Evolutionary conservation across 2,888 invertebrate genomes (phyloP), one percentile per base, ranked within the genome.

Genomic region (Eilema griseolum): DNA sequence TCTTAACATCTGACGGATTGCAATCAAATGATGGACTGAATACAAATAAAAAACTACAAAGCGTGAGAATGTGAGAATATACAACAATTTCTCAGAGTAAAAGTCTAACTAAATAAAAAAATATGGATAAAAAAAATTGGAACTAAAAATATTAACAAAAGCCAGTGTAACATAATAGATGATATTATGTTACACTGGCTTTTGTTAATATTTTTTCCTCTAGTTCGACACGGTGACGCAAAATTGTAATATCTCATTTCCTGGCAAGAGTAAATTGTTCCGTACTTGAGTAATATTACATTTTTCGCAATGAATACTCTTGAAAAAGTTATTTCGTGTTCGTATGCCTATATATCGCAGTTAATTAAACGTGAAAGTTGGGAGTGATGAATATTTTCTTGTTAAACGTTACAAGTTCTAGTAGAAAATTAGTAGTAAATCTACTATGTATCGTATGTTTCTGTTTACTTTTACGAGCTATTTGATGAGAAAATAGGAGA

Each of bases 311-410:
- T 14, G 57, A 52, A n/a, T 52, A n/a, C 52, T 62, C 62, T 10
- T 26, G 26, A 12, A 16, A 62, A 62, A 62, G 37, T 46, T 37
- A 62, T 62, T 62, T 62, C 41, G 26, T 62, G 26, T 62, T 26
- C 59, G 59, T 52, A n/a, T 28, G 5, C 33, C 33, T 33, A 41
- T 41, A 41, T 23, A 24, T 59, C 20, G 20, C 26, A 62, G 41
- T 41, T 62, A 41, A 62, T 62, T 62, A 62, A 26, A 41, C 16
- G 37, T 46, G 2, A n/a, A n/a, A n/a, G n/a, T 52, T 52, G 52
- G 52, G n/a, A 52, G n/a, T n/a, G n/a, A n/a, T 52, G n/a, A n/a
- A 52, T 46, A 46, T 46, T 20, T 7, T 46, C 0, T 16, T 41
- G 37, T 37, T 3, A 16, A 41, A 16, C 41, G 16, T 16, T 16